These are phyloP conservation scores for Todiramphus chloris DNA, from an alignment of 2,113 vertebrate species.

Conservation along the genomic window DNA sequence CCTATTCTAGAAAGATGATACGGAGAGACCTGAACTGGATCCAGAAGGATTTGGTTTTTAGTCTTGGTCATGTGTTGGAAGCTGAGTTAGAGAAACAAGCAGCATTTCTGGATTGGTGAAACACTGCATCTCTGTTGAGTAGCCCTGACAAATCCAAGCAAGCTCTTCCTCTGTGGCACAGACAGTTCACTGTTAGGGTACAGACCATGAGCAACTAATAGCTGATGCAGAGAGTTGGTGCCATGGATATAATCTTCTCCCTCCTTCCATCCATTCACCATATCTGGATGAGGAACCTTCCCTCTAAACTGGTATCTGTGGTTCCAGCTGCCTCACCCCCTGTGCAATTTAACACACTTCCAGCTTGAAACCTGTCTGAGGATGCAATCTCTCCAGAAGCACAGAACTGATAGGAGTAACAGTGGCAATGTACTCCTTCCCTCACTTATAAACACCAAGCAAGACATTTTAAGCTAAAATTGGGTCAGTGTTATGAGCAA, in stretches of 20 bases:
- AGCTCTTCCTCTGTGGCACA: not conserved
- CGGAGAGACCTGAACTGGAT: not conserved
- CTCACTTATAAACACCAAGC: not conserved
- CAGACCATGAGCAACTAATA: not conserved
- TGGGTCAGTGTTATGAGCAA: not conserved
- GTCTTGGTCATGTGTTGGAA: not conserved
- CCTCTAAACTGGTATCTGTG: not conserved
- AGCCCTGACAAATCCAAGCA: not conserved
- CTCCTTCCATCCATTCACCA: not conserved
- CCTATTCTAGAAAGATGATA: not conserved
- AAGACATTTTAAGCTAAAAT: not conserved
- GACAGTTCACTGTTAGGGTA: not conserved
- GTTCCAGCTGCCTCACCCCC: not conserved
- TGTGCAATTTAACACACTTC: not conserved
- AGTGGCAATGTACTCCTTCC: not conserved
- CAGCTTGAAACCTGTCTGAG: not conserved
- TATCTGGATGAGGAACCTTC: not conserved
- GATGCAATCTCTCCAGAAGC: not conserved
- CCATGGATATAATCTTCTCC: not conserved
- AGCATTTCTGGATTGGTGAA: not conserved
- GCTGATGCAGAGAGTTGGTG: not conserved
- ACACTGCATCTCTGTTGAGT: fast-evolving
- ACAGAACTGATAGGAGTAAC: not conserved
- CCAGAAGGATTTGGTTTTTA: not conserved
- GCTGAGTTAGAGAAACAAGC: not conserved